Base-by-base conservation (phyloP, 1,140 invertebrate species). In the Drosophila rufa region DNA sequence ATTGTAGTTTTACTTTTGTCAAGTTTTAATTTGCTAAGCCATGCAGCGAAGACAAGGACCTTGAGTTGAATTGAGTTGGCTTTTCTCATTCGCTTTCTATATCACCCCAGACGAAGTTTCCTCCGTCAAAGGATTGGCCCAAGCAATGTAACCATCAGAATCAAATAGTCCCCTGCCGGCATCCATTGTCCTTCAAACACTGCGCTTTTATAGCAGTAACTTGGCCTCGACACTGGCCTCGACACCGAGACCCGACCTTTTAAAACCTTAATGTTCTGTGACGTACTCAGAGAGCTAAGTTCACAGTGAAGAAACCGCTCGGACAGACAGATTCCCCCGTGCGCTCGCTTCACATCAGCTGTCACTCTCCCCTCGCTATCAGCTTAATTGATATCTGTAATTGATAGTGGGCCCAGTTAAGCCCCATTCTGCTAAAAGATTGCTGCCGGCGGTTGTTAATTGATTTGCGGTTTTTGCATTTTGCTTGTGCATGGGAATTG, bases 381-480 rank as follows among this genome's bases (percentile, higher is more conserved):
- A 5, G 67, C 40, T 47, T 47, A 60, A 73, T 45, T 74, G 70
- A 61, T 46, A 19, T 46, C 46, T 40, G 69, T 74, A 74, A 75
- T 75, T 73, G 68, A 73, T 61, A 73, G 71, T 59, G 53, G 53
- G 38, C 22, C 27, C 42, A 11, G 33, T 5, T 40, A 33, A 38
- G 40, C 43, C 25, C 64, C 42, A 5, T 12, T n/a, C 25, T n/a
- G 5, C n/a, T 25, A 15, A 43, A 22, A 42, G 11, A 66, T 50
- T 40, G 25, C 47, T 56, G 56, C 19, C 66, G 45, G 36, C 30
- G 36, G 58, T 48, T 40, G 48, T 77, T 84, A 83, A 84, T 84
- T 73, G 81, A 80, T 80, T 67, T 73, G 81, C 64, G 77, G 71
- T 79, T 80, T 80, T 62, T 36, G 56, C 59, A 50, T 69, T 79